phyloP scores from a whole-genome alignment of 1,140 invertebrate genomes.

The Proales similis region DNA sequence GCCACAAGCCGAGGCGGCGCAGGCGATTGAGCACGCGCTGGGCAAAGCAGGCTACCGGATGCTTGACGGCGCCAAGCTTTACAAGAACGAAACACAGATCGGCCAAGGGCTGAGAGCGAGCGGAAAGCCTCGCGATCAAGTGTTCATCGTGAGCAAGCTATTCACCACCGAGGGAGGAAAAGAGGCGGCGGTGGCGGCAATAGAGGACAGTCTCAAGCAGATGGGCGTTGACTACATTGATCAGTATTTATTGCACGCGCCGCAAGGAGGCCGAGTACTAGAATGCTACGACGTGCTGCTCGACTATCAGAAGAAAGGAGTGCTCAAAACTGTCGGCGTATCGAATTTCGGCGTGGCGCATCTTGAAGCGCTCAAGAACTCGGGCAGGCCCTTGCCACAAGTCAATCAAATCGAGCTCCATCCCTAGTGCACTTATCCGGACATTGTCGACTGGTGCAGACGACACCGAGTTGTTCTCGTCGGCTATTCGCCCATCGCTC shows the following conservation, averaged over 20 bases:
- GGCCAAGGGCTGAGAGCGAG: not conserved
- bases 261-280: conserved; percentile 41
- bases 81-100: not conserved
- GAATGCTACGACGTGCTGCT: conserved; percentile 42
- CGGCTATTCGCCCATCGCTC: conserved; percentile 45
- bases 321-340: conserved; percentile 44
- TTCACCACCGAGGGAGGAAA: not conserved
- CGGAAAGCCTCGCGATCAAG: not conserved
- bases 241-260: conserved; percentile 44
- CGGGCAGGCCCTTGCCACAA: conserved; percentile 42
- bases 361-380: conserved; percentile 41
- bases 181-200: not conserved
- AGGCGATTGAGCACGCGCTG: not conserved
- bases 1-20: not conserved
- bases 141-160: not conserved
- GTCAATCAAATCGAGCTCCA: conserved; percentile 48
- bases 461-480: conserved; percentile 43
- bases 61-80: not conserved
- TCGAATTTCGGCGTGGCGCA: conserved; percentile 46
- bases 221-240: conserved; percentile 42
- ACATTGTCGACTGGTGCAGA: conserved; percentile 43
- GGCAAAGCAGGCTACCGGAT: not conserved
- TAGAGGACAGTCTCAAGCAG: not conserved
- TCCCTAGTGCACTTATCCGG: conserved; percentile 41
- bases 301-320: not conserved